These are phyloP conservation scores for Cerastis rubricosa DNA, from an alignment of 2,888 invertebrate genomes.

Conservation along the genomic window DNA sequence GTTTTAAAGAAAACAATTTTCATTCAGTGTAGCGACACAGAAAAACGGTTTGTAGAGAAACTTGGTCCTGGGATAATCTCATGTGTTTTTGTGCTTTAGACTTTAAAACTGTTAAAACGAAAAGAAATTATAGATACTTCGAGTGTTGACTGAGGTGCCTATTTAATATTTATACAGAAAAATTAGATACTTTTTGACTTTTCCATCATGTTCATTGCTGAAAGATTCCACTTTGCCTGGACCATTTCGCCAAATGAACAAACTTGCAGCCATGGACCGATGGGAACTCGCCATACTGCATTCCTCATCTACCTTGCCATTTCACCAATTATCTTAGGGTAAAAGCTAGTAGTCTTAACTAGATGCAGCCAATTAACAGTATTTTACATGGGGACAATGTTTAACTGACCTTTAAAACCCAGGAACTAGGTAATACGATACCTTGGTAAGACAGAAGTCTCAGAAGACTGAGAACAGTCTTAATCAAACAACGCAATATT, in stretches of 20 bases:
- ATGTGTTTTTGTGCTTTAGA: not conserved
- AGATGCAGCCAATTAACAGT: not conserved
- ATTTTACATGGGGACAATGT: not conserved
- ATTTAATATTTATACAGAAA: not conserved
- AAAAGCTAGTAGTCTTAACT: not conserved
- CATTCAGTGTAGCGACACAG: not conserved
- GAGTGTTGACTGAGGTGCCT: not conserved
- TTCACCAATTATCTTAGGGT: not conserved
- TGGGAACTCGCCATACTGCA: not conserved
- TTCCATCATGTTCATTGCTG: too few species aligned
- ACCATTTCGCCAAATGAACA: not conserved
- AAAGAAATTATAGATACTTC: not conserved
- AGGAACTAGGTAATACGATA: not conserved
- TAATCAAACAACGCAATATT: conserved; percentile 11
- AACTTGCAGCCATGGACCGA: not conserved
- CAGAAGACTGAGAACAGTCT: too few species aligned
- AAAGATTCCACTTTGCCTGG: not conserved
- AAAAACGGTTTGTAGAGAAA: not conserved
- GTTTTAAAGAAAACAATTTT: conserved; percentile 22
- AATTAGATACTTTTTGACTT: not conserved
- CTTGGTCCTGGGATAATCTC: not conserved
- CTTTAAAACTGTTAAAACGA: not conserved
- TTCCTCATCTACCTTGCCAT: not conserved
- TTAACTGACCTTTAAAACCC: not conserved
- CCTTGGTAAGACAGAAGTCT: not conserved